A percentile compares a stretch with the other conserved stretches of the same genome.
These are phyloP conservation scores for Hydrochoerus hydrochaeris DNA, from an alignment of 2,113 vertebrate species.

Conservation along the genomic window DNA sequence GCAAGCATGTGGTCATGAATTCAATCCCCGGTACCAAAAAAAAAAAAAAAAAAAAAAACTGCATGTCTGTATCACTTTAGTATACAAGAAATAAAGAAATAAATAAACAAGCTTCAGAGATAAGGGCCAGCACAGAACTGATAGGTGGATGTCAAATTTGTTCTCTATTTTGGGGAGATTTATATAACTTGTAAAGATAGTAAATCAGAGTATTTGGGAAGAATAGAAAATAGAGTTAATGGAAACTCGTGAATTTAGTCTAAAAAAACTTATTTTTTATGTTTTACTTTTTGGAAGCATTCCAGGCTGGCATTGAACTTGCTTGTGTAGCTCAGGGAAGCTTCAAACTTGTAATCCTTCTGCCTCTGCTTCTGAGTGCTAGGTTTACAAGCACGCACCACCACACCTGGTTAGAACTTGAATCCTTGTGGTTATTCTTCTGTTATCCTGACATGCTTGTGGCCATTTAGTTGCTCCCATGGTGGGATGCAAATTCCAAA, in stretches of 20 bases:
- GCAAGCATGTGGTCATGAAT: no score
- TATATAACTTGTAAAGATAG: not conserved
- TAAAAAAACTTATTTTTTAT: not conserved
- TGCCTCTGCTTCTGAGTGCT: not conserved
- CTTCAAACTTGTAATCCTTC: not conserved
- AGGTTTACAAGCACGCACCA: not conserved
- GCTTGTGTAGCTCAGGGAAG: not conserved
- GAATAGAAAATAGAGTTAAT: slow-evolving; percentile 5
- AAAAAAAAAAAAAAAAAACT: no score
- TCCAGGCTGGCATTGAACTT: not conserved
- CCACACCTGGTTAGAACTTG: not conserved
- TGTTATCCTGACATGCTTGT: not conserved
- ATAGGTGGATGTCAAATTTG: not conserved
- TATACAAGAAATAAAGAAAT: not conserved
- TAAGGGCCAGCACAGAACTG: not conserved
- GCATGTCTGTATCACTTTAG: not conserved
- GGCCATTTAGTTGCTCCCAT: not conserved
- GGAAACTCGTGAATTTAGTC: not conserved
- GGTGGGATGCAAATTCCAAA: not conserved
- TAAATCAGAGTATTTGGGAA: slow-evolving; percentile 20
- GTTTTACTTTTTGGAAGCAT: not conserved
- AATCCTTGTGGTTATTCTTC: not conserved
- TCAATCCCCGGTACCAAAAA: no score
- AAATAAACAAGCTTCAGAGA: not conserved
- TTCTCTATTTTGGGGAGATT: not conserved